A percentile compares a stretch with the other conserved stretches of the same genome.
These are phyloP conservation scores for Phoxinus dragarum DNA, from an alignment of 2,797 vertebrate genomes.

Conservation along the genomic window DNA sequence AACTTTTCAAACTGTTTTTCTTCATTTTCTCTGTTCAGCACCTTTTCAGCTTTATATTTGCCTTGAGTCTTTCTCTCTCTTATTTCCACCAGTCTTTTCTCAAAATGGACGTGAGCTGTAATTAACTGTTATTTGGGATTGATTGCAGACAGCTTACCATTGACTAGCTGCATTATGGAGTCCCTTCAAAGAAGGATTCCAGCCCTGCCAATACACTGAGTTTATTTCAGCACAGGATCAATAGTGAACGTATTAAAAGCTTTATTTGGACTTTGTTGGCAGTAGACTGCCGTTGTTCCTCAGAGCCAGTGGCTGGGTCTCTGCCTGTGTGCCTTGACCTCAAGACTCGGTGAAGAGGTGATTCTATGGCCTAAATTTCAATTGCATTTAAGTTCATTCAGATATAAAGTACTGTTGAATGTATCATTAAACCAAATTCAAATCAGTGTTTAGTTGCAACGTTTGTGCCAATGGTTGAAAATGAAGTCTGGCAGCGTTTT, in stretches of 20 bases:
- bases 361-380: constrained; percentile 3
- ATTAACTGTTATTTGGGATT: constrained; percentile 86
- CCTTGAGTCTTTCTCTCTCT: constrained; percentile 34
- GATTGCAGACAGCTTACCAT: constrained; percentile 85
- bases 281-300: constrained; percentile 72
- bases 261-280: constrained; percentile 81
- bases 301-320: constrained; percentile 54
- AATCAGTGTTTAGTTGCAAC: background rate
- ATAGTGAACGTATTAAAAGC: constrained; percentile 82
- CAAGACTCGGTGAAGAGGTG: background rate
- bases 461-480: background rate
- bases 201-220: constrained; percentile 81
- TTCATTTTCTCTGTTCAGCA: background rate
- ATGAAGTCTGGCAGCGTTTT: constrained; percentile 6
- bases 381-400: constrained; percentile 23
- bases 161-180: constrained; percentile 86
- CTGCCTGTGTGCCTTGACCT: constrained; percentile 39
- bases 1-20: constrained; percentile 72
- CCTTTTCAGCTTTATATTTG: constrained; percentile 30
- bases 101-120: constrained; percentile 79
- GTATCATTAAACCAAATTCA: constrained; percentile 7
- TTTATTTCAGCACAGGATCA: constrained; percentile 83
- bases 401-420: constrained; percentile 8
- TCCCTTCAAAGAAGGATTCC: constrained; percentile 84
- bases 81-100: constrained; percentile 49